Base-by-base conservation (phyloP, 2,888 invertebrate genomes). In the Heliconius aoede region DNA sequence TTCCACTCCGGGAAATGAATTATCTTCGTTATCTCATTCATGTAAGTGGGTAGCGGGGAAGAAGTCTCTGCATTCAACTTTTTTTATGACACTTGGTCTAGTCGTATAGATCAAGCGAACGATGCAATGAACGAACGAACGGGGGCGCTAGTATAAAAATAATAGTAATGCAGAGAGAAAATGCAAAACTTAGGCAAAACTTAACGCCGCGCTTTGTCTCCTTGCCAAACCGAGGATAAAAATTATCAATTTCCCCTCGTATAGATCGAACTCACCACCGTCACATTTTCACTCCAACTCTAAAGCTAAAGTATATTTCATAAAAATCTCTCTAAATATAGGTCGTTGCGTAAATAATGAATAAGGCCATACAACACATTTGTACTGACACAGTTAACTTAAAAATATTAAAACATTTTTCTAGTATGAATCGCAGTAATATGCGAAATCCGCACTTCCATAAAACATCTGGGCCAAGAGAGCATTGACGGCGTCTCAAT, bases 381-480 rank as follows among this genome's bases (percentile, higher is more conserved):
- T 69, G 55, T 69, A 69, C 69, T 69, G 69, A 69, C 69, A 69
- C 30, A 55, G 69, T 69, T 69, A 60, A 69, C 55, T 69, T 46
- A 69, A 69, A 60, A 72, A 72, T 72, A 72, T 72, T 72, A 60
- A 60, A 72, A 72, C 26, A 72, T 72, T 71, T 60, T 36, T 61
- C 30, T 30, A 65, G 36, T 61, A 28, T 72, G 58, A 61, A 72
- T 60, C 61, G 72, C 72, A 72, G 72, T 72, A 58, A 72, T 61
- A 72, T 72, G 61, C 58, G 40, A 61, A 72, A 72, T 72, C 72
- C 61, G 60, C 72, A 72, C 60, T 72, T 61, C 21, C 60, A 72
- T 40, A 61, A 26, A 40, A 61, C 72, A 72, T 72, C 72, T 72
- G 72, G 72, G 72, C 60, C 72, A 72, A 72, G 72, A 72, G 72